Percentiles rank a stretch among this genome's conserved stretches.
Evolutionary conservation across 1,140 invertebrate species (phyloP).

Genomic region (Orius insidiosus): DNA sequence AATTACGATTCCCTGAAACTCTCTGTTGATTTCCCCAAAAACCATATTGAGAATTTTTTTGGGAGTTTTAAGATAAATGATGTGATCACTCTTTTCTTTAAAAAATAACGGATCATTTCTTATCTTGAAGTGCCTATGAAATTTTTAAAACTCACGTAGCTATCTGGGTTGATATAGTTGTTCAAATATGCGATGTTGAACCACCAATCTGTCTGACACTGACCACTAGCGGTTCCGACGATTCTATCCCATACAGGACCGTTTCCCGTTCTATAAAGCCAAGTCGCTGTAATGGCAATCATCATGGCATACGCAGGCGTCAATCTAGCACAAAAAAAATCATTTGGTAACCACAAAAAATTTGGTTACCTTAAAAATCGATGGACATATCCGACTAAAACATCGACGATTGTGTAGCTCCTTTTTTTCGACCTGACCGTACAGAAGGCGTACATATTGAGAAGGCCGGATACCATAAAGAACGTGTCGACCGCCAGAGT

Average conservation of each 20-base stretch:
- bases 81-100: too few relatives aligned
- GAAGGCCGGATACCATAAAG: constrained; percentile 20
- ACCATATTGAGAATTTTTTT: too few relatives aligned
- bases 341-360: too few relatives aligned
- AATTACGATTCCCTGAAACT: too few relatives aligned
- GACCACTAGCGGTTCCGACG: constrained; percentile 15
- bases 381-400: constrained; percentile 9
- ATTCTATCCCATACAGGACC: constrained; percentile 27
- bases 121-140: background rate
- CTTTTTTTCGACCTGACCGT: constrained; percentile 11
- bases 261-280: constrained; percentile 24
- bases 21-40: too few relatives aligned
- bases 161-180: constrained; percentile 30
- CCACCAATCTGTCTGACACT: constrained; percentile 37
- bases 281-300: constrained; percentile 25
- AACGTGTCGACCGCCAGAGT: constrained; percentile 21
- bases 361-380: constrained; percentile 18
- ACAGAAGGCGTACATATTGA: constrained; percentile 18
- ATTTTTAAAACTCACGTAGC: constrained; percentile 14
- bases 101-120: too few relatives aligned
- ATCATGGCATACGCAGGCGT: constrained; percentile 29
- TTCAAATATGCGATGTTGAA: constrained; percentile 37
- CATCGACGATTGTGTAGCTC: constrained; percentile 2
- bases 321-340: constrained; percentile 24
- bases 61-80: too few relatives aligned